These are phyloP conservation scores for Reticulitermes lucifugus DNA, from an alignment of 2,888 invertebrate genomes.

Conservation along the genomic window DNA sequence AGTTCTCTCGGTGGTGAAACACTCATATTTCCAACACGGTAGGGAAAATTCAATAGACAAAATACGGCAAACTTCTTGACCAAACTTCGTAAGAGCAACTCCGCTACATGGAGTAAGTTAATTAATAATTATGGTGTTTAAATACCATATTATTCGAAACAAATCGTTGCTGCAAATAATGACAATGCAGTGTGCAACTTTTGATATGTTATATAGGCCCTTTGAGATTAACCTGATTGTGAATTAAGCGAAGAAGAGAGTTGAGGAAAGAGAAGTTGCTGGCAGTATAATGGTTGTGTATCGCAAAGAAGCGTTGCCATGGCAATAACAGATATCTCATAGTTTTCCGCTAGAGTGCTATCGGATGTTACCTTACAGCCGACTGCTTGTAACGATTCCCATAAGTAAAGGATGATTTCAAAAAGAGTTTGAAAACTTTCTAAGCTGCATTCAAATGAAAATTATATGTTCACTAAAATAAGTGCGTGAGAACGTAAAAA, in stretches of 20 bases:
- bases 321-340: neutral
- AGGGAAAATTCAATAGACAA: no score
- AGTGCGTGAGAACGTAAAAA: no score
- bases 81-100: no score
- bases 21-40: no score
- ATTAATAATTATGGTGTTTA: no score
- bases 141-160: no score
- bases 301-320: neutral
- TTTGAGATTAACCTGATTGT: neutral
- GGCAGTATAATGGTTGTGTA: neutral
- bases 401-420: neutral
- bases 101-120: no score
- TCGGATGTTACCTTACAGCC: neutral
- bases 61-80: no score
- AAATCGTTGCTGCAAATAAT: no score
- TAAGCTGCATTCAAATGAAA: neutral
- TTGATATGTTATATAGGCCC: neutral
- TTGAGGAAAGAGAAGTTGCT: neutral
- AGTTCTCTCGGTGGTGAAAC: no score
- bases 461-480: no score
- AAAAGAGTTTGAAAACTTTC: neutral
- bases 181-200: no score
- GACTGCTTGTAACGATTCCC: neutral
- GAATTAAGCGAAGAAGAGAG: neutral
- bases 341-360: neutral